These are phyloP conservation scores for Abramis brama DNA, from an alignment of 2,113 vertebrate genomes.

Conservation along the genomic window DNA sequence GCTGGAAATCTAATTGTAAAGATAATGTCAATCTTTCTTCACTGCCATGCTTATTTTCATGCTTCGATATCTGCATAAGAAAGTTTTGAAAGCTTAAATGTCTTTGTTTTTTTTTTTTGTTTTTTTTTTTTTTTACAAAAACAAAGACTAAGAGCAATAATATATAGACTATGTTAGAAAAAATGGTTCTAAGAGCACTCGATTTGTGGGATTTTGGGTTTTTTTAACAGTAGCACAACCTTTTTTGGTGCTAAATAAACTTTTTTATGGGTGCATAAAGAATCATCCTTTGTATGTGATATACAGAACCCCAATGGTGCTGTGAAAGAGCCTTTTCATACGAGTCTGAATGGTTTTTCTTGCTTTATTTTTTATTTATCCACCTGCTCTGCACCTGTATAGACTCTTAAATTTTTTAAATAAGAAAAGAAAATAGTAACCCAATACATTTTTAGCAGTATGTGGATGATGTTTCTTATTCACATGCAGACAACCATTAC, in stretches of 20 bases:
- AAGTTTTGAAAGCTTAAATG: background rate
- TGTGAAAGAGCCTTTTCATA: slow-evolving; percentile 15
- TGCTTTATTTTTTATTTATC: slow-evolving; percentile 1
- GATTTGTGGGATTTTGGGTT: background rate
- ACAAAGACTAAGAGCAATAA: slow-evolving; percentile 18
- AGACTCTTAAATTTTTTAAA: background rate
- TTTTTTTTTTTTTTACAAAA: background rate
- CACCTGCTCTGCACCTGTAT: background rate
- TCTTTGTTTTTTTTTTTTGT: background rate
- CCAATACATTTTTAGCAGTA: background rate
- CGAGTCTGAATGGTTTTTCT: background rate
- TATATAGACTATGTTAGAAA: background rate
- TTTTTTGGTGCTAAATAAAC: slow-evolving; percentile 2
- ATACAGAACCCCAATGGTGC: background rate
- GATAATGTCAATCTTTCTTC: slow-evolving; percentile 25
- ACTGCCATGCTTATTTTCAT: background rate
- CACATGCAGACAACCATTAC: background rate
- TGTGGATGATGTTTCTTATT: background rate
- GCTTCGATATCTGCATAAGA: background rate
- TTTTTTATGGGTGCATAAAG: slow-evolving; percentile 19
- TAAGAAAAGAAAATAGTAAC: background rate
- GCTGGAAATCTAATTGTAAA: slow-evolving; percentile 13
- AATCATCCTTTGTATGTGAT: background rate
- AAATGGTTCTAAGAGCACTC: background rate
- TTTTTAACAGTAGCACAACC: background rate